Evolutionary conservation across 2,797 vertebrate species (phyloP).

Genomic region (Tenualosa thibaudeaui): DNA sequence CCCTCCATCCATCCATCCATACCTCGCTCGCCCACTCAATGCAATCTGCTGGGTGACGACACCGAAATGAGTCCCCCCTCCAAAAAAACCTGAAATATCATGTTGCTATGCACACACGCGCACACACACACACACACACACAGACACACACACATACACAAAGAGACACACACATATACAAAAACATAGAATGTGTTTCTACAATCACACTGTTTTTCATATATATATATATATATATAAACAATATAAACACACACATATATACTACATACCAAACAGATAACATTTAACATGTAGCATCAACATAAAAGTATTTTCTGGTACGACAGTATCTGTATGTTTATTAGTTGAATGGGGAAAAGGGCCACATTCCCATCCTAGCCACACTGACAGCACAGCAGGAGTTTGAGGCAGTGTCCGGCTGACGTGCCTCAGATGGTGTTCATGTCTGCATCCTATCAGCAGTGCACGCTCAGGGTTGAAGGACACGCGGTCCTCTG

Average conservation of each 20-base stretch:
- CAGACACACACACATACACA: slow-evolving; percentile 31
- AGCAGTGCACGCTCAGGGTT: neutral
- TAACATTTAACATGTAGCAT: neutral
- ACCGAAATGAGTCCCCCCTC: neutral
- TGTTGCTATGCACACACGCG: neutral
- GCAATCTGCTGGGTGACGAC: slow-evolving; percentile 3
- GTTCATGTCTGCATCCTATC: neutral
- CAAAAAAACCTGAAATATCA: neutral
- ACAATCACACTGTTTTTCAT: neutral
- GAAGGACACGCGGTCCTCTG: slow-evolving; percentile 46
- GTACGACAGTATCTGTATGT: neutral
- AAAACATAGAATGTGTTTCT: neutral
- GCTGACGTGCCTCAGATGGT: neutral
- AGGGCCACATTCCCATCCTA: neutral
- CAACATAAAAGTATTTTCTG: neutral
- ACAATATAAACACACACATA: neutral
- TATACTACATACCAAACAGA: neutral
- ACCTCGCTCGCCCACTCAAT: neutral
- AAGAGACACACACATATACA: slow-evolving; percentile 18
- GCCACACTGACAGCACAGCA: neutral
- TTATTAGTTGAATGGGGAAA: neutral
- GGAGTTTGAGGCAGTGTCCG: neutral
- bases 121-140: slow-evolving; percentile 27
- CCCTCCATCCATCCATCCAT: neutral
- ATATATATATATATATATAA: neutral